Percentiles rank a stretch among this genome's conserved stretches.
Evolutionary conservation across 2,888 invertebrate genomes (phyloP).

Genomic region (Dendrolimus pini): DNA sequence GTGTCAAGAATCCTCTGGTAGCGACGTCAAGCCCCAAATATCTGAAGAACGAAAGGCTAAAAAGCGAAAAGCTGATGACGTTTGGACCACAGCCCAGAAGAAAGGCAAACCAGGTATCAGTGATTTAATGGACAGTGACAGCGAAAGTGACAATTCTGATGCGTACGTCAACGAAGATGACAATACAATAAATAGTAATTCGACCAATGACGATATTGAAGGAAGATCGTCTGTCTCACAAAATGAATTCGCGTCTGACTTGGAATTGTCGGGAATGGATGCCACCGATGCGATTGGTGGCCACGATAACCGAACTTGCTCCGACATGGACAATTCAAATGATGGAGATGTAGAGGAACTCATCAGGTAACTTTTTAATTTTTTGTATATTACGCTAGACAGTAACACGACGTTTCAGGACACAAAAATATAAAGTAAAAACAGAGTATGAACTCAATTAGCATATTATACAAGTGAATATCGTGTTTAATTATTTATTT

Average conservation of each 20-base stretch:
- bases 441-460: too few relatives aligned
- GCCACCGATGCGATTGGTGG: conserved; percentile 72
- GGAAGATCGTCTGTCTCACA: conserved; percentile 64
- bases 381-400: too few relatives aligned
- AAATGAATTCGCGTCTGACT: conserved; percentile 77
- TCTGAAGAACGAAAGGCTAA: conserved; percentile 69
- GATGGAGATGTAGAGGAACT: conserved; percentile 80
- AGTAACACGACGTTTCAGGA: too few relatives aligned
- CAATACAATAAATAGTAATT: conserved; percentile 63
- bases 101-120: conserved; percentile 77
- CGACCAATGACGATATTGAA: conserved; percentile 60
- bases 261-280: conserved; percentile 80
- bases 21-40: conserved; percentile 38
- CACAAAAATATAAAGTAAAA: too few relatives aligned
- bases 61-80: conserved; percentile 79
- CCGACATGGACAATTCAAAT: conserved; percentile 79
- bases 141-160: conserved; percentile 66
- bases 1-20: conserved; percentile 47
- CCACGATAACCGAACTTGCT: conserved; percentile 58
- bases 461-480: too few relatives aligned
- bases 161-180: conserved; percentile 64
- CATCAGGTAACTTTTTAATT: conserved; percentile 50
- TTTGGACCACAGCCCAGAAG: conserved; percentile 77
- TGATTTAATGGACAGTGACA: conserved; percentile 80
- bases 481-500: too few relatives aligned